A percentile compares a stretch with the other conserved stretches of the same genome.
Conservation (phyloP, 1,140 invertebrate genomes). For the Calephelis virginiensis region DNA sequence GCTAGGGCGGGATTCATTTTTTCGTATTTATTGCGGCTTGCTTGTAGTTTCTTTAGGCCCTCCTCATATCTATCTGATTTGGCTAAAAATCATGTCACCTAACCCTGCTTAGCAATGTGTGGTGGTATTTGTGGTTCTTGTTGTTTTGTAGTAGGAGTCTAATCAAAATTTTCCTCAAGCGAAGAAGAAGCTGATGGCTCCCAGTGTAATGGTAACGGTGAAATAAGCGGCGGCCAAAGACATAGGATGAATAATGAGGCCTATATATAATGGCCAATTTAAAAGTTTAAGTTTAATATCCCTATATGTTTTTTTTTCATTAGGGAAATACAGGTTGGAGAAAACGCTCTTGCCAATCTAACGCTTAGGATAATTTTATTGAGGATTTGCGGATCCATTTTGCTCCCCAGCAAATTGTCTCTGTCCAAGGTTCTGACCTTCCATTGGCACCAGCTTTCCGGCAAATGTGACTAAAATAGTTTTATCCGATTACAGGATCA, state of each 20-base stretch:
- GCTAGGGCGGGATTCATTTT: neutral
- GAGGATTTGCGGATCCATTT: neutral
- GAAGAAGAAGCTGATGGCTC: neutral
- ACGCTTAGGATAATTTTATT: slow-evolving; percentile 20
- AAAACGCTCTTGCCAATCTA: slow-evolving; percentile 18
- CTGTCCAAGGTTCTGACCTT: neutral
- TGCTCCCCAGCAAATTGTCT: too few relatives aligned
- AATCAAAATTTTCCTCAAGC: neutral
- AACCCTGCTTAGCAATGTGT: slow-evolving; percentile 10
- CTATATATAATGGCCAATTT: slow-evolving; percentile 16
- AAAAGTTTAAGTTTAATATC: slow-evolving; percentile 21
- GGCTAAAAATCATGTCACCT: slow-evolving; percentile 13
- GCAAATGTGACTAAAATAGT: too few relatives aligned
- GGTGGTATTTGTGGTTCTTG: neutral
- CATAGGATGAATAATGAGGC: slow-evolving; percentile 5
- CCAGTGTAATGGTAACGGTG: neutral
- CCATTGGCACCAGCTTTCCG: neutral
- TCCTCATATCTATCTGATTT: slow-evolving; percentile 19
- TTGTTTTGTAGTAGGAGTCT: too few relatives aligned
- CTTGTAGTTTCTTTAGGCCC: slow-evolving; percentile 6
- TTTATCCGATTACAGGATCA: too few relatives aligned
- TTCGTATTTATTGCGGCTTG: too few relatives aligned
- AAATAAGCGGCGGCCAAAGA: neutral
- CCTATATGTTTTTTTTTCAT: neutral
- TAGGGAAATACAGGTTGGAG: neutral